Percentiles rank a stretch among this genome's conserved stretches.
phyloP scores from a whole-genome alignment of 2,888 invertebrate genomes.

The Pammene fasciana region DNA sequence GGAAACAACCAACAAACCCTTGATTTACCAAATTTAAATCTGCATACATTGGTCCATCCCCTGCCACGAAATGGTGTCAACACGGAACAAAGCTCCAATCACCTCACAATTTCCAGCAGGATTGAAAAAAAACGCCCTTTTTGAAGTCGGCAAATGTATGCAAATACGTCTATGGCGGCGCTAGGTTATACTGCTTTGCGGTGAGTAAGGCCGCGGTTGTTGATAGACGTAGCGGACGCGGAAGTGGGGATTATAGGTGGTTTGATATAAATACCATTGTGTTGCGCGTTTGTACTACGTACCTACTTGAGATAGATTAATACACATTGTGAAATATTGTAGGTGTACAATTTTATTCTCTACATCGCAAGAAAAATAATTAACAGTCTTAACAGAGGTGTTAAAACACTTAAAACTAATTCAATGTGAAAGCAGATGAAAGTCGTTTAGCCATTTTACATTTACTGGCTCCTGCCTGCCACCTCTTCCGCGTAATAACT shows the following conservation, averaged over 20 bases:
- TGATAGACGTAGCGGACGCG: slow-evolving; percentile 2
- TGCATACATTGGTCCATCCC: slow-evolving; percentile 18
- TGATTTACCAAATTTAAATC: slow-evolving; percentile 14
- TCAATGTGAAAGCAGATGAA: too few relatives aligned
- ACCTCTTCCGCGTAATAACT: too few relatives aligned
- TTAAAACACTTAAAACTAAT: too few relatives aligned
- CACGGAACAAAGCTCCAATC: slow-evolving; percentile 29
- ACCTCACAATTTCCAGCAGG: slow-evolving; percentile 21
- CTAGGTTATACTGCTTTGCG: slow-evolving; percentile 30
- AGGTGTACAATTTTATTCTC: too few relatives aligned
- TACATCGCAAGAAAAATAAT: too few relatives aligned
- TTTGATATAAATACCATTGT: not conserved
- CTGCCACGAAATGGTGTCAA: slow-evolving; percentile 18
- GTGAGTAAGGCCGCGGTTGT: slow-evolving; percentile 9
- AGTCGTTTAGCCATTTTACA: too few relatives aligned
- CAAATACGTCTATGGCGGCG: slow-evolving; percentile 36
- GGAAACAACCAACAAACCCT: not conserved
- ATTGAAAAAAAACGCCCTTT: slow-evolving; percentile 33
- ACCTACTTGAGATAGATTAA: too few relatives aligned
- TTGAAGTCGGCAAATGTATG: slow-evolving; percentile 40
- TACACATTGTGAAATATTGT: too few relatives aligned
- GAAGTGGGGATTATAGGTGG: slow-evolving; percentile 2
- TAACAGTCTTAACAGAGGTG: too few relatives aligned
- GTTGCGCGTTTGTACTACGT: too few relatives aligned
- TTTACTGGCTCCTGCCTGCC: too few relatives aligned